phyloP scores from a whole-genome alignment of 2,113 vertebrate species.

The Rhizomys pruinosus region DNA sequence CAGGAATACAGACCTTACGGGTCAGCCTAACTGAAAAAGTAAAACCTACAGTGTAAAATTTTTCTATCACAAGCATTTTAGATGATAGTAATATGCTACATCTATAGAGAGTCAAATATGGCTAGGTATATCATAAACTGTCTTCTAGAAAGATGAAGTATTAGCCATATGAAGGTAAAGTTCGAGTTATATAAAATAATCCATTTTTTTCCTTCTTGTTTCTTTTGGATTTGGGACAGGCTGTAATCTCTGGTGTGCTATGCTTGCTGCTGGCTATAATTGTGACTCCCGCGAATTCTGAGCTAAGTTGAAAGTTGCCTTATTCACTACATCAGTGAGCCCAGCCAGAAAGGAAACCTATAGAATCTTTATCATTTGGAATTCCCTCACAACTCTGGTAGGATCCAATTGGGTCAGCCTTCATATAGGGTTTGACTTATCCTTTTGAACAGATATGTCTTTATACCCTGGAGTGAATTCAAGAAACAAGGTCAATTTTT shows the following conservation, averaged over 20 bases:
- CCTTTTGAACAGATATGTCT: conserved; percentile 77
- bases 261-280: conserved; percentile 65
- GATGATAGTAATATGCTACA: not conserved
- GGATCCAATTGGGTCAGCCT: conserved; percentile 83
- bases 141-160: conserved; percentile 44
- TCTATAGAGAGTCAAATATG: not conserved
- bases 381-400: conserved; percentile 82
- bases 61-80: not conserved
- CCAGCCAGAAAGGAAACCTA: conserved; percentile 79
- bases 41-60: conserved; percentile 1
- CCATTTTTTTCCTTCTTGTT: conserved; percentile 42
- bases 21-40: not conserved
- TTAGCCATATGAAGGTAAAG: conserved; percentile 47
- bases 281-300: conserved; percentile 79
- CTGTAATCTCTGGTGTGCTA: conserved; percentile 45
- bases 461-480: conserved; percentile 75
- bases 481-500: conserved; percentile 83
- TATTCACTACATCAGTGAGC: conserved; percentile 69
- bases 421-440: conserved; percentile 65
- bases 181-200: conserved; percentile 8
- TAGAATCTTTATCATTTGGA: conserved; percentile 76
- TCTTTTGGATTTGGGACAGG: conserved; percentile 65
- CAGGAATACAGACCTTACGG: not conserved
- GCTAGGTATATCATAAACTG: conserved; percentile 2
- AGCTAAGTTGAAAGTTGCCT: conserved; percentile 76